phyloP scores from a whole-genome alignment of 2,888 invertebrate genomes.

The Leptopilina drosophilae region DNA sequence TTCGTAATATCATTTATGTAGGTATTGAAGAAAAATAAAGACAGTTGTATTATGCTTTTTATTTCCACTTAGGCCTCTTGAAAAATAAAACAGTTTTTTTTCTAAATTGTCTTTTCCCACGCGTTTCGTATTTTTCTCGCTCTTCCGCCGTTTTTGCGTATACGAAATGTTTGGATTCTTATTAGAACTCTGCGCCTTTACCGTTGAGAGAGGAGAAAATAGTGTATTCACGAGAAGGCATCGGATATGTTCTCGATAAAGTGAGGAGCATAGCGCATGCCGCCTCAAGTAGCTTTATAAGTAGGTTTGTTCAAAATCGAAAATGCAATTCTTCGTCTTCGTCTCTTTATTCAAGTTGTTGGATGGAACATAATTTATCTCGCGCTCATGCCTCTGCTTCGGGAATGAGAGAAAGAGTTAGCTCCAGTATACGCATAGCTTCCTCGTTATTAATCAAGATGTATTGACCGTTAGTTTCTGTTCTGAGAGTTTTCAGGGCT shows the following conservation, averaged over 20 bases:
- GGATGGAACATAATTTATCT: constrained; percentile 30
- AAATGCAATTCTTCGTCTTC: constrained; percentile 37
- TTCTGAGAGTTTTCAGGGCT: constrained; percentile 40
- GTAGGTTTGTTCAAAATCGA: constrained; percentile 37
- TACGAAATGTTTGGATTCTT: too few relatives aligned
- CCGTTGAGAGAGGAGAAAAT: not conserved
- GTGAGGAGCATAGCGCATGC: not conserved
- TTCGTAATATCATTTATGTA: not conserved
- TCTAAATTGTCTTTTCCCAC: not conserved
- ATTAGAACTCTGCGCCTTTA: not conserved
- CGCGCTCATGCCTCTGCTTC: not conserved
- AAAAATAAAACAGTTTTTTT: not conserved
- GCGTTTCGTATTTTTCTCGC: constrained; percentile 9
- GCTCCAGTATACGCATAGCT: constrained; percentile 24
- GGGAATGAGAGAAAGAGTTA: not conserved
- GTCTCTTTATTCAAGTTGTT: constrained; percentile 36
- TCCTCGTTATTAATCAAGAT: constrained; percentile 41
- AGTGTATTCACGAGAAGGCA: constrained; percentile 15
- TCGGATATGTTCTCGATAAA: not conserved
- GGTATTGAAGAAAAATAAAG: not conserved
- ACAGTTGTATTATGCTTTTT: too few relatives aligned
- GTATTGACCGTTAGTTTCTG: constrained; percentile 33
- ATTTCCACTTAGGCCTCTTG: too few relatives aligned
- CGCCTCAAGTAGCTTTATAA: constrained; percentile 29
- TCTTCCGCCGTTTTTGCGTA: not conserved